Percentiles rank a stretch among this genome's conserved stretches.
These are phyloP conservation scores for Condylura cristata DNA, from an alignment of 2,113 vertebrate genomes.

Conservation along the genomic window DNA sequence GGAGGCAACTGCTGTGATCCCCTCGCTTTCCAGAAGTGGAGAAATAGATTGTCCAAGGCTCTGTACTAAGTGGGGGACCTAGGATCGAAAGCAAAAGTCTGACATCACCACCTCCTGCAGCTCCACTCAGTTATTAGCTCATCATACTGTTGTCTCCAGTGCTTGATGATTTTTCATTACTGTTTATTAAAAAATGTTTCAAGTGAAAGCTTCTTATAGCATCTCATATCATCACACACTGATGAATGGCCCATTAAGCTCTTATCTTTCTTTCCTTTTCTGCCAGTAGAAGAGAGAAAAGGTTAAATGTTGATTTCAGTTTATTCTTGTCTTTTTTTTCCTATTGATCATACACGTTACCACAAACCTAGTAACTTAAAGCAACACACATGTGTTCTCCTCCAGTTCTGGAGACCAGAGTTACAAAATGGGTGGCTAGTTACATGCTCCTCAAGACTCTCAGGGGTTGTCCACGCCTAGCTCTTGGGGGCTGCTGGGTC, in stretches of 20 bases:
- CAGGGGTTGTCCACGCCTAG: background rate
- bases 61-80: background rate
- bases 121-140: background rate
- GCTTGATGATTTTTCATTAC: background rate
- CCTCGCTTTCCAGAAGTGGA: background rate
- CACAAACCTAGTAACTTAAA: background rate
- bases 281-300: background rate
- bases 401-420: background rate
- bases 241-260: background rate
- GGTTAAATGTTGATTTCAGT: constrained; percentile 1
- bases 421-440: background rate
- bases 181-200: background rate
- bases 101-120: background rate
- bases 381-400: background rate
- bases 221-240: background rate
- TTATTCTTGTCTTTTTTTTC: background rate
- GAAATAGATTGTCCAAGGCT: background rate
- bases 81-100: background rate
- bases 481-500: background rate
- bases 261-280: background rate
- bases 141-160: background rate
- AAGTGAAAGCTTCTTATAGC: background rate
- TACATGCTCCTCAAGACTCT: background rate
- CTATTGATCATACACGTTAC: constrained; percentile 3
- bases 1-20: background rate